Evolutionary conservation across 2,888 invertebrate genomes (phyloP).

Genomic region (Eustalomyia histrio): DNA sequence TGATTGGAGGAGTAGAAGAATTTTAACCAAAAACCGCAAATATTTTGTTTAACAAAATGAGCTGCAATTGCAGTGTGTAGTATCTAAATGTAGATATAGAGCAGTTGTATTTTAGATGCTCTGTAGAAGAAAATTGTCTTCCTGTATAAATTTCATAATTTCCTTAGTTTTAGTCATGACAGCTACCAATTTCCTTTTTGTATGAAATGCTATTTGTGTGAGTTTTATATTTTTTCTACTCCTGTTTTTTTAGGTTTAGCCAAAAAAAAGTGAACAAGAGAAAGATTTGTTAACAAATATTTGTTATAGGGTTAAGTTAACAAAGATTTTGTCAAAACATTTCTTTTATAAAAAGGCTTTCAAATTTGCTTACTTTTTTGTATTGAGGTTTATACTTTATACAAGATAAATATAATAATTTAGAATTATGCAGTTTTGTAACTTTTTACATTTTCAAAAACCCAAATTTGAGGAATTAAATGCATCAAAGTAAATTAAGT

Average conservation of each 20-base stretch:
- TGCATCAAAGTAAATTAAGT: too few relatives aligned
- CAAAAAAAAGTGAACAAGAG: background rate
- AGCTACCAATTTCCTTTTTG: slow-evolving; percentile 75
- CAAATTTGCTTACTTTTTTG: too few relatives aligned
- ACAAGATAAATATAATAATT: too few relatives aligned
- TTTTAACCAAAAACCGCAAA: slow-evolving; percentile 50
- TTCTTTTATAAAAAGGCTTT: too few relatives aligned
- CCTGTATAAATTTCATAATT: slow-evolving; percentile 79
- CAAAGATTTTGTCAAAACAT: too few relatives aligned
- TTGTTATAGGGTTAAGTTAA: too few relatives aligned
- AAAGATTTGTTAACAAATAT: background rate
- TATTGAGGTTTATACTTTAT: too few relatives aligned
- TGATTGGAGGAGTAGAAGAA: slow-evolving; percentile 1
- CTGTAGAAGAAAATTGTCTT: slow-evolving; percentile 76
- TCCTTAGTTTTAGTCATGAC: slow-evolving; percentile 75
- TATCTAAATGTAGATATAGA: slow-evolving; percentile 11
- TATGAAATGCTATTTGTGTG: slow-evolving; percentile 21
- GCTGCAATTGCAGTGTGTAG: slow-evolving; percentile 4
- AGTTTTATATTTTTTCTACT: too few relatives aligned
- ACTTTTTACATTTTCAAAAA: too few relatives aligned
- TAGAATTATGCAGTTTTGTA: too few relatives aligned
- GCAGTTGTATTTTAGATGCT: slow-evolving; percentile 41
- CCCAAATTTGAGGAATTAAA: too few relatives aligned
- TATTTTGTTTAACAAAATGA: slow-evolving; percentile 33
- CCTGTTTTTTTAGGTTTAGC: background rate